These are phyloP conservation scores for Agrotis segetum DNA, from an alignment of 2,888 invertebrate species.

Conservation along the genomic window DNA sequence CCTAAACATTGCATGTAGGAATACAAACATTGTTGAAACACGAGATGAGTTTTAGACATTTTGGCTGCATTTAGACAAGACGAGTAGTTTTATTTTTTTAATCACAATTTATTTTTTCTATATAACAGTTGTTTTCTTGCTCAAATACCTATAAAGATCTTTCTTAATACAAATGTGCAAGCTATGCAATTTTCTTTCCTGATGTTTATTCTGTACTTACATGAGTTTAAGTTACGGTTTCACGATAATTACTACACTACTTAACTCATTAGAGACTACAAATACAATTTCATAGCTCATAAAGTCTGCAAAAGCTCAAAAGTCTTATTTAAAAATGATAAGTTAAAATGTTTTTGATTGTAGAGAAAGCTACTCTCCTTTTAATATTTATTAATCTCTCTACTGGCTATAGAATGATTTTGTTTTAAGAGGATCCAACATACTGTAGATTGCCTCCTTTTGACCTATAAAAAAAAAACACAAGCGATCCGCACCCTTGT, in stretches of 20 bases:
- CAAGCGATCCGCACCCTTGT: slow-evolving; percentile 4
- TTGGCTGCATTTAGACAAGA: not conserved
- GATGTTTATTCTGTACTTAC: slow-evolving; percentile 10
- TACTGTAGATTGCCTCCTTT: not conserved
- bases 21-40: slow-evolving; percentile 30
- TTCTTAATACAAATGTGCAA: slow-evolving; percentile 2
- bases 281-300: not conserved
- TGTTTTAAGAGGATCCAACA: not conserved
- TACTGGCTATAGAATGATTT: too few species aligned
- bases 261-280: not conserved
- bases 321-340: not conserved
- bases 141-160: not conserved
- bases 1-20: slow-evolving; percentile 35
- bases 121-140: too few species aligned
- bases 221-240: slow-evolving; percentile 7
- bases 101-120: not conserved
- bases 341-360: not conserved
- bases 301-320: not conserved
- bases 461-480: not conserved
- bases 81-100: too few species aligned
- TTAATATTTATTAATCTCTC: too few species aligned
- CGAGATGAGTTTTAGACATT: slow-evolving; percentile 8
- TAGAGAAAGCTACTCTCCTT: not conserved
- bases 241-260: slow-evolving; percentile 15
- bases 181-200: not conserved